Percentiles rank a stretch among this genome's conserved stretches.
phyloP scores from a whole-genome alignment of 2,113 vertebrate genomes.

The Heterocephalus glaber region DNA sequence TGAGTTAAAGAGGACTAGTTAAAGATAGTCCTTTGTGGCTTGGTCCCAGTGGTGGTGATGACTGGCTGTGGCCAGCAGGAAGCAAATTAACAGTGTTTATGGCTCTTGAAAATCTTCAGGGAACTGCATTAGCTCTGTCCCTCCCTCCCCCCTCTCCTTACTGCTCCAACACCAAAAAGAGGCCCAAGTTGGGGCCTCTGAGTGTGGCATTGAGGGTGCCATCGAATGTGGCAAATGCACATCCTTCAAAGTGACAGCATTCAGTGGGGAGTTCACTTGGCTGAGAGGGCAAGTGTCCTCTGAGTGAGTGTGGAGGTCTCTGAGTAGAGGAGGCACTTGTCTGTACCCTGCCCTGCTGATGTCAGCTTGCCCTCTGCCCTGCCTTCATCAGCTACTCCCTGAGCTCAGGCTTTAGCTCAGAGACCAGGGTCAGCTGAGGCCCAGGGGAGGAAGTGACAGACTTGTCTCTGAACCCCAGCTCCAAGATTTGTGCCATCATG shows the following conservation, averaged over 20 bases:
- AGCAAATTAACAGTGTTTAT: not conserved
- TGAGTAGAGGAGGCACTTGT: not conserved
- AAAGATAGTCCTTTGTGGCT: too few species aligned
- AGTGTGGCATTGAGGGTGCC: too few species aligned
- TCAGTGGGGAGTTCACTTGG: too few species aligned
- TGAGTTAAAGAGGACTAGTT: not conserved
- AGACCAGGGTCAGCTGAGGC: not conserved
- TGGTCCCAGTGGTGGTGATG: too few species aligned
- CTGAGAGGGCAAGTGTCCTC: not conserved
- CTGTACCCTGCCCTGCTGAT: not conserved
- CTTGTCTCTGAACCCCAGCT: not conserved
- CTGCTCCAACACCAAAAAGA: not conserved
- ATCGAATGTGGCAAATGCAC: rapidly evolving
- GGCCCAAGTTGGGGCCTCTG: not conserved
- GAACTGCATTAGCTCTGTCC: not conserved
- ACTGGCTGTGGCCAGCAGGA: not conserved
- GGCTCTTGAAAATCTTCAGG: not conserved
- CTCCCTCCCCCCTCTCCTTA: not conserved
- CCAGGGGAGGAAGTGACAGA: not conserved
- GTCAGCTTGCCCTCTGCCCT: not conserved
- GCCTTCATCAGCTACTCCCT: not conserved
- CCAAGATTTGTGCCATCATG: not conserved
- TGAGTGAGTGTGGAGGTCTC: not conserved
- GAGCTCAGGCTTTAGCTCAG: not conserved
- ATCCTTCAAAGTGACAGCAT: not conserved